Base-by-base conservation (phyloP, 2,113 vertebrate genomes). In the Peromyscus californicus region DNA sequence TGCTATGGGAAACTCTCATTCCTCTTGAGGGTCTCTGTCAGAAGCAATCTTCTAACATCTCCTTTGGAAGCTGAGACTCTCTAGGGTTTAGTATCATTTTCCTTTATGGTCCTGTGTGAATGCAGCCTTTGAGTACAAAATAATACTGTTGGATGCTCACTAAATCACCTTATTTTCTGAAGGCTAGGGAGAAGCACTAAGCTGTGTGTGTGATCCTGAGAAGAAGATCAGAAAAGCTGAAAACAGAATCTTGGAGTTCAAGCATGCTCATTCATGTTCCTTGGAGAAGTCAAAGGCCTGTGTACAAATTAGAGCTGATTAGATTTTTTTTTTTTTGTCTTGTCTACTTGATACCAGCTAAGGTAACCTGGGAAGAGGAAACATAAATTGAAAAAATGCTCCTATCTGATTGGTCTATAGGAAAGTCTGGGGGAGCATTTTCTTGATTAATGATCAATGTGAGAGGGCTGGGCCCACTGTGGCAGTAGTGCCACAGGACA, bases 41-140 rank as follows among this genome's bases (percentile, higher is more conserved):
- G 89, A 94, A 89, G 93, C 78, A 97, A 87, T 94, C 82, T 82
- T 94, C 48, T 92, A 65, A 82, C 39, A 67, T 89, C 63, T 95
- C 65, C n/a, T 95, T 90, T 89, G 92, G 69, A 94, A 93, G 54
- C 22, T 45, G 54, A 92, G 17, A 76, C 45, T 89, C 84, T 95
- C 92, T 12, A n/a, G 76, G 39, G 67, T 0, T 36, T 69, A 59
- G 6, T 78, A n/a, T 54, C 16, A 2, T 80, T 80, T 92, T 96
- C 70, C 48, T 36, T 79, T 83, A 75, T 39, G 19, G 42, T 85
- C 33, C 7, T 78, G 16, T 67, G 74, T 84, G n/a, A 95, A 89
- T 63, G 36, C 63, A 78, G 91, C 97, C 9, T 80, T 78, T 79
- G 67, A 91, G 45, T 33, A 91, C 61, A 92, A 94, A 94, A 59